Base-by-base conservation (phyloP, 2,888 invertebrate species). In the Palloptera scutellata region DNA sequence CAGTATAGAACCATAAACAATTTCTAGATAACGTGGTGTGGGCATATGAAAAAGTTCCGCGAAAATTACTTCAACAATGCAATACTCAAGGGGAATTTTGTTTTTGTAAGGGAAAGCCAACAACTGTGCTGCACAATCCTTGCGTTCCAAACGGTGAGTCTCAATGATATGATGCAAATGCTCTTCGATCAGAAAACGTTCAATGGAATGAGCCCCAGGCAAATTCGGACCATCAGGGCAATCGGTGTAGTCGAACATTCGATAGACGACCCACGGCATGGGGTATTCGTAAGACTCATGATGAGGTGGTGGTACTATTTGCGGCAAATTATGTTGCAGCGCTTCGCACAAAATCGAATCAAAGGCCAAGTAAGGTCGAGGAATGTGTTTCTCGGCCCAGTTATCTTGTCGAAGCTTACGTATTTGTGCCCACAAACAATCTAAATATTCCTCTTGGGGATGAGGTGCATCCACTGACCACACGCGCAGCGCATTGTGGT, bases 191-290 rank as follows among this genome's bases (percentile, higher is more conserved):
- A 99, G 88, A 85, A 97, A 98, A 69, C 99, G 88, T 84, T 99
- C 99, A 71, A 99, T 97, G 0, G 98, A 95, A 86, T 98, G 97
- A 19, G 95, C 94, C 45, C 97, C 98, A 0, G 99, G 99, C 64
- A 99, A 86, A 55, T 93, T 91, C 0, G 94, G 93, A 0, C 90
- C 95, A 83, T 97, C 97, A 0, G 98, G 97, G 76, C 98, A 97
- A 86, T 99, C 99, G 0, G 98, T 97, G 83, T 98, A 97, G 85
- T 98, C 98, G 86, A 99, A 99, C 91, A 99, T 93, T 53, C 95
- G 89, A 85, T 97, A 98, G 48, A 98, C 92, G 1, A 96, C 96
- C 81, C 92, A 91, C 0, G 99, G 99, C 89, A 97, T 92, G 0
- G 98, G 98, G 86, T 99, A 99, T 30, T 89, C 87, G 80, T 92